Percentiles rank a stretch among this genome's conserved stretches.
Evolutionary conservation across 2,113 vertebrate genomes (phyloP).

Genomic region (Charina bottae): DNA sequence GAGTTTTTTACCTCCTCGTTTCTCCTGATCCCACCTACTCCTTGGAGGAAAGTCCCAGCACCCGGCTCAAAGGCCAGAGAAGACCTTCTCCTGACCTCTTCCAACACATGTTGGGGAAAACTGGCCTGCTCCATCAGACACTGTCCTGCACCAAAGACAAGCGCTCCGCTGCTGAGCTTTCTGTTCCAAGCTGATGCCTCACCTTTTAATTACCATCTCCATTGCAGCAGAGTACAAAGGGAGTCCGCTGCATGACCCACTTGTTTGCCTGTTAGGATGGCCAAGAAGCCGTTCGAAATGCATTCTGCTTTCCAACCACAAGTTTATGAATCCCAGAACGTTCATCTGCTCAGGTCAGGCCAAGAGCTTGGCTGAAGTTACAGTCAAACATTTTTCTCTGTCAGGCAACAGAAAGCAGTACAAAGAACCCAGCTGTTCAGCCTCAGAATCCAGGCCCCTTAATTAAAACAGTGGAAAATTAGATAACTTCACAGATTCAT

Average conservation of each 20-base stretch:
- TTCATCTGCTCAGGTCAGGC: conserved; percentile 75
- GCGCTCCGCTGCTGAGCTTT: background rate
- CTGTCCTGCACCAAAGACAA: conserved; percentile 34
- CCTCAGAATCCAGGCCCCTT: conserved; percentile 91
- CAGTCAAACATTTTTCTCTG: conserved; percentile 90
- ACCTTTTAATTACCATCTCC: conserved; percentile 60
- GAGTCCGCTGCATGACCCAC: conserved; percentile 67
- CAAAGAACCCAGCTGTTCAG: conserved; percentile 93
- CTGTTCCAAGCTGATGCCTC: background rate
- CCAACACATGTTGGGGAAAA: background rate
- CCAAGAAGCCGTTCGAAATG: conserved; percentile 68
- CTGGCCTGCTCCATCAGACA: conserved; percentile 10
- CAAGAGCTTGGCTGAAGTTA: conserved; percentile 84
- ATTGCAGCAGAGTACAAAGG: conserved; percentile 71
- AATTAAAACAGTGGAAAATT: conserved; percentile 99
- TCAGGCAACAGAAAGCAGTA: conserved; percentile 92
- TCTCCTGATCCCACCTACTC: background rate
- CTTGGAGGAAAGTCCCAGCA: background rate
- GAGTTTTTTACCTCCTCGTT: background rate
- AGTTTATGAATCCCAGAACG: conserved; percentile 81
- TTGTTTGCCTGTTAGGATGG: conserved; percentile 69
- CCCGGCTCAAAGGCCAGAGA: background rate
- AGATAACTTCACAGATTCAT: conserved; percentile 98
- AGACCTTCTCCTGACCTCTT: background rate
- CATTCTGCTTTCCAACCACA: conserved; percentile 78